These are phyloP conservation scores for Deroplatys truncata DNA, from an alignment of 2,888 invertebrate genomes.

Conservation along the genomic window DNA sequence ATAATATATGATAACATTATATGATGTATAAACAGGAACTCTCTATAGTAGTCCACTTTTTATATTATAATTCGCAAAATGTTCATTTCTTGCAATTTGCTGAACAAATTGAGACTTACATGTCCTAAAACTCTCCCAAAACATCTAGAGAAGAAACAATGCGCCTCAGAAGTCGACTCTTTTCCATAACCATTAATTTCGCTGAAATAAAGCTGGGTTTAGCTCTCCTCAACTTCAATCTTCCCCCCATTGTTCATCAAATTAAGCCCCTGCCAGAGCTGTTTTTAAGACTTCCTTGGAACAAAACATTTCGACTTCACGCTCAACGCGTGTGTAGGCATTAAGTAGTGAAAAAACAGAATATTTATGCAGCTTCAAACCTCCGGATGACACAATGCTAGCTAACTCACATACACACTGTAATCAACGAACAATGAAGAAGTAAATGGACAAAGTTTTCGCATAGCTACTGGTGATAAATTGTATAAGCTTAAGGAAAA, in stretches of 20 bases:
- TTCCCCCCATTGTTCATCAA: background rate
- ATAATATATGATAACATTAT: too few species aligned
- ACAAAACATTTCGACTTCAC: background rate
- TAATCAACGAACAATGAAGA: background rate
- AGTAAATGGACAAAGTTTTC: background rate
- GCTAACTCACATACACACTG: background rate
- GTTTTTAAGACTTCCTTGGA: background rate
- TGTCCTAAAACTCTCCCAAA: background rate
- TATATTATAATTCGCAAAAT: too few species aligned
- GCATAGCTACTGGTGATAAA: background rate
- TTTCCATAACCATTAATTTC: background rate
- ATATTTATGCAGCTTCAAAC: background rate
- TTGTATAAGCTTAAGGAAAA: background rate
- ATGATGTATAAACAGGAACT: too few species aligned
- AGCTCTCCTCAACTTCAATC: background rate
- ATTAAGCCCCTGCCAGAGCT: background rate
- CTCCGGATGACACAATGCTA: background rate
- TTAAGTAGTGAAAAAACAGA: background rate
- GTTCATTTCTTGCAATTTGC: too few species aligned
- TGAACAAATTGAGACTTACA: background rate
- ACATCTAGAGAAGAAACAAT: background rate
- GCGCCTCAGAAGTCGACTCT: background rate
- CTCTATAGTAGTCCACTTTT: too few species aligned
- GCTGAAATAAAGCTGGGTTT: background rate
- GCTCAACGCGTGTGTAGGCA: background rate